Evolutionary conservation across 2,113 vertebrate species (phyloP).

Genomic region (Columbina picui): DNA sequence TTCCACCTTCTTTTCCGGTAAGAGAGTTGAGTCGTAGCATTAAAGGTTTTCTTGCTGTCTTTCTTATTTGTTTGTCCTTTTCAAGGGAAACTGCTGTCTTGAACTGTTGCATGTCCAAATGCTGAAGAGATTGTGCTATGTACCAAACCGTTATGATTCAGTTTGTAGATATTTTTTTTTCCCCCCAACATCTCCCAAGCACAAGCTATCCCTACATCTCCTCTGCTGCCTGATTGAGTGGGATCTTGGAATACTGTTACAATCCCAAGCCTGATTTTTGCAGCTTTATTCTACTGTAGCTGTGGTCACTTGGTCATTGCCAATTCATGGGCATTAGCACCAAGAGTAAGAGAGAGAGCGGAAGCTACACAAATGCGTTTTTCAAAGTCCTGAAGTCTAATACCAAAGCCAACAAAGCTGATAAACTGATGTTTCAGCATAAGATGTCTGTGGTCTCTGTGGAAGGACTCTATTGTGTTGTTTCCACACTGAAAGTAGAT

Average conservation of each 20-base stretch:
- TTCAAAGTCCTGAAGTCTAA: background rate
- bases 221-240: background rate
- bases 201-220: background rate
- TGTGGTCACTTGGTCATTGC: background rate
- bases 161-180: background rate
- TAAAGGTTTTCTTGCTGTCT: background rate
- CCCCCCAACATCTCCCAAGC: accelerated
- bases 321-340: background rate
- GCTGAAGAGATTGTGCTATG: background rate
- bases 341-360: background rate
- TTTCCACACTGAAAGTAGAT: background rate
- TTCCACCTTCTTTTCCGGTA: constrained; percentile 93
- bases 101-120: background rate
- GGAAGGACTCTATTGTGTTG: background rate
- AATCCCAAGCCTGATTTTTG: background rate
- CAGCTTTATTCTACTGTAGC: background rate
- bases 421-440: accelerated
- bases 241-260: background rate
- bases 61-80: background rate
- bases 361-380: background rate
- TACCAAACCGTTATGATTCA: background rate
- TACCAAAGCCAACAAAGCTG: background rate
- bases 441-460: background rate
- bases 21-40: constrained; percentile 53
- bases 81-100: background rate